Evolutionary conservation across 2,113 vertebrate genomes (phyloP).

Genomic region (Seriola aureovittata): DNA sequence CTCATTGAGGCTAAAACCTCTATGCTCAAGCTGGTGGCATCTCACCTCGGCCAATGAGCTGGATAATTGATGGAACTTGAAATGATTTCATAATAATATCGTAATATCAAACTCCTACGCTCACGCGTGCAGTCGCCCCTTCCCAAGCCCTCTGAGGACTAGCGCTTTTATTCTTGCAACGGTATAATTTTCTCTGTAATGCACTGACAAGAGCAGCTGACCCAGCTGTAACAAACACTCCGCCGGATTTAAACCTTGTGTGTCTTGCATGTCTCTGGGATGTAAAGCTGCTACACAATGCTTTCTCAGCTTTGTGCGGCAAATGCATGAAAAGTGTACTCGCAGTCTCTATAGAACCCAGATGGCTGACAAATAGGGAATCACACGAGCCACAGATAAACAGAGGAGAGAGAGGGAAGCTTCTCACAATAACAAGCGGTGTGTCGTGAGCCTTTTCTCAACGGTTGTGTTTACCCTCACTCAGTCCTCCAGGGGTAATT

Average conservation of each 20-base stretch:
- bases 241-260: conserved; percentile 33
- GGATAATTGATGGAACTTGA: conserved; percentile 56
- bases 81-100: conserved; percentile 43
- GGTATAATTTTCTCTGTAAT: conserved; percentile 52
- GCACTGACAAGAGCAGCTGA: conserved; percentile 51
- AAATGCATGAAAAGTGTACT: conserved; percentile 29
- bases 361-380: conserved; percentile 71
- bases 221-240: conserved; percentile 43
- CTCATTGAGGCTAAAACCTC: conserved; percentile 36
- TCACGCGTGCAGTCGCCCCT: background rate
- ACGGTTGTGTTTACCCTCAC: conserved; percentile 67
- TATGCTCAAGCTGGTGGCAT: conserved; percentile 39
- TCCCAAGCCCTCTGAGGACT: conserved; percentile 32
- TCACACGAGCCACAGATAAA: conserved; percentile 64
- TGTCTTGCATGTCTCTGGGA: conserved; percentile 27
- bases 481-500: conserved; percentile 75
- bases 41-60: conserved; percentile 62
- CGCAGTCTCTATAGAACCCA: conserved; percentile 42
- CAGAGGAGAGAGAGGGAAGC: conserved; percentile 37
- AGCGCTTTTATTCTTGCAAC: conserved; percentile 19
- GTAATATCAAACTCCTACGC: conserved; percentile 48
- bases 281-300: conserved; percentile 13
- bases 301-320: conserved; percentile 35
- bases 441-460: conserved; percentile 65
- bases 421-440: conserved; percentile 70